Evolutionary conservation across 2,888 invertebrate genomes (phyloP), one percentile per base, ranked within the genome.

Genomic region (Pegoplata infirma): DNA sequence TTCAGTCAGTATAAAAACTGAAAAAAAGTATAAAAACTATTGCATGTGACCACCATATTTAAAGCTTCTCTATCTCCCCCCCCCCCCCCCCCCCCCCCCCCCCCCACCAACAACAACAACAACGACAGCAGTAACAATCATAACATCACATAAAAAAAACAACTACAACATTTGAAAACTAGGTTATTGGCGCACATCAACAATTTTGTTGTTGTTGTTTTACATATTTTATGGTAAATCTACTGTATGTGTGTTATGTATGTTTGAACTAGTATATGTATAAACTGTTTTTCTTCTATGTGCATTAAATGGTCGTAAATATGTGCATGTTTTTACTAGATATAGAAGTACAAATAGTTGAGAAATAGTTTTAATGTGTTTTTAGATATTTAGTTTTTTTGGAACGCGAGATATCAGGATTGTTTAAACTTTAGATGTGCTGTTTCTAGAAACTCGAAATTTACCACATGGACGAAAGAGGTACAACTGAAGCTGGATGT

Each of bases 111-210:
- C 51, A 49, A 21, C 49, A 49, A 58, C 28, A 46, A 58, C 23
- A 32, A 32, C 32, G 17, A 32, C 40, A 36, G 23, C 16, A 28
- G 4, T 17, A 72, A 47, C 67, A 67, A 67, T 67, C 67, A 67
- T 55, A 74, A 67, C 49, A 55, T 40, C 67, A 59, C 53, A 67
- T 47, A 32, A 23, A 51, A 58, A 32, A 44, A 25, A 51, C 51
- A 23, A 36, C 40, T 32, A 59, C 47, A 46, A 47, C 32, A 63
- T 79, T 75, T 72, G 21, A 55, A 75, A 79, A 80, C 67, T 68
- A 72, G 73, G 80, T 80, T 77, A 80, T 71, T 77, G 80, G 80
- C 80, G 80, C 80, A 80, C 69, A 77, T 66, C 64, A 72, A 75
- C 75, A 75, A 69, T 79, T 66, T 55, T 21, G 21, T 51, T 12